Base-by-base conservation (phyloP, 2,113 vertebrate species). In the Syngnathus floridae region DNA sequence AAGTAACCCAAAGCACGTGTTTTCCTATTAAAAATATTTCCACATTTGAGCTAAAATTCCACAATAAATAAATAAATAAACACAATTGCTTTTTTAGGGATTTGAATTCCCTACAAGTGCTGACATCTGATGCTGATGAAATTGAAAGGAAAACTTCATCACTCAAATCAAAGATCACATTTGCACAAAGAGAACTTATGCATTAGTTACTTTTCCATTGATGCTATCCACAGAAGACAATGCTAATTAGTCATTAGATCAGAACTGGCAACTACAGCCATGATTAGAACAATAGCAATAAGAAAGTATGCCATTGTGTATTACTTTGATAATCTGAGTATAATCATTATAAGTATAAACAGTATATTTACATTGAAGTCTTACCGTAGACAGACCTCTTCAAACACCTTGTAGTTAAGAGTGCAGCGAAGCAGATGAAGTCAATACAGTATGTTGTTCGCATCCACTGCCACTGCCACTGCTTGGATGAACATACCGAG, bases 401-500 rank as follows among this genome's bases (percentile, higher is more conserved):
- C n/a, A 48, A 46, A 64, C 4, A 49, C 22, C 14, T 35, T n/a
- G 45, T 49, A 17, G 31, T 26, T 9, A 31, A 12, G 26, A 64
- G 49, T 48, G 43, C 12, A 43, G 35, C n/a, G 49, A 45, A 21
- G 55, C 51, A 19, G 26, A 35, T 10, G 38, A n/a, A 45, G 40
- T 64, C 22, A 11, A 49, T 43, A 35, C 63, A 8, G 43, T 67
- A 52, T 0, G 69, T 72, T 64, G 37, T 57, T 16, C 61, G 48
- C 17, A 58, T 65, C 45, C 49, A 2, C 57, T 54, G 58, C 75
- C 26, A 21, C 61, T 67, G 67, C 62, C 26, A 21, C 61, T 67
- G 67, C 62, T 61, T 48, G 43, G 71, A 69, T 73, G 58, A 63
- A 64, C 16, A 26, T 61, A 58, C 57, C 65, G 62, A 70, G 46